These are phyloP conservation scores for Philereme vetulata DNA, from an alignment of 2,888 invertebrate species.

Conservation along the genomic window DNA sequence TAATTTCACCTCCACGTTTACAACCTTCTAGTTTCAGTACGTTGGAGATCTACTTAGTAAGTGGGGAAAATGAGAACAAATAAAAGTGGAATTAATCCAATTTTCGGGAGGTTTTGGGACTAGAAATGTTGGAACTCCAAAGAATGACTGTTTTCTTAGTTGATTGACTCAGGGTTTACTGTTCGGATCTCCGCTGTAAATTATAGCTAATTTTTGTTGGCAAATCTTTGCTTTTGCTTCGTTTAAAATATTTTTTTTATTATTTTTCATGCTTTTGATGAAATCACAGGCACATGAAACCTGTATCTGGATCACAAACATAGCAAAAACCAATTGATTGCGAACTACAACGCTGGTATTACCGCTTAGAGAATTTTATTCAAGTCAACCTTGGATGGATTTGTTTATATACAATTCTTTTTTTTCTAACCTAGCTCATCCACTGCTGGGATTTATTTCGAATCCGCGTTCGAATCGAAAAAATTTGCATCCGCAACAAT, in stretches of 20 bases:
- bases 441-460: no score
- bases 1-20: constrained; percentile 2
- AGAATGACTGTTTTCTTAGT: constrained; percentile 17
- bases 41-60: constrained; percentile 18
- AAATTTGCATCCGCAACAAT: no score
- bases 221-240: neutral
- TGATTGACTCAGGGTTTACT: constrained; percentile 5
- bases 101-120: constrained; percentile 20
- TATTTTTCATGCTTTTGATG: neutral
- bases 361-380: no score
- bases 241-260: neutral
- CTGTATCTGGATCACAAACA: no score
- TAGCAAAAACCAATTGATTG: no score
- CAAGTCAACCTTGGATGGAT: no score
- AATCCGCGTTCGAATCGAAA: no score
- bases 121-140: neutral
- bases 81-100: constrained; percentile 28
- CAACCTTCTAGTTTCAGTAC: constrained; percentile 5
- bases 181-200: neutral
- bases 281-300: no score
- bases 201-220: neutral
- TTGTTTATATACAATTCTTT: no score
- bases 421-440: no score
- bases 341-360: no score
- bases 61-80: constrained; percentile 24